Evolutionary conservation across 2,888 invertebrate species (phyloP).

Genomic region (Sinodicranocentrus sp.): DNA sequence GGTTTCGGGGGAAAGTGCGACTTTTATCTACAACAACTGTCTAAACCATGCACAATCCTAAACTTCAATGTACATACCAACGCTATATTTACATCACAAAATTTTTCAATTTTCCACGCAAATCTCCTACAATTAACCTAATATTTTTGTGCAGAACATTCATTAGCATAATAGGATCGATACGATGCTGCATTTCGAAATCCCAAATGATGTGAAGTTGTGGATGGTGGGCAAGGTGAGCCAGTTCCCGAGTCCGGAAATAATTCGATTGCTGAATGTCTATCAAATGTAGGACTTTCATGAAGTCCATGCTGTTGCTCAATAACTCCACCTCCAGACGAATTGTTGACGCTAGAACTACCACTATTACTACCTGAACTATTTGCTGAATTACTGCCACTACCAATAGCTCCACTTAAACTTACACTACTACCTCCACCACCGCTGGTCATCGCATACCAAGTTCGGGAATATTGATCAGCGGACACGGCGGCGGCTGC

Average conservation of each 20-base stretch:
- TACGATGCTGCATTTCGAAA: conserved; percentile 71
- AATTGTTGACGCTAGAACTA: conserved; percentile 1
- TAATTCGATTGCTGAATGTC: conserved; percentile 67
- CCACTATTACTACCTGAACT: conserved; percentile 16
- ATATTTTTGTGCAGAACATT: conserved; percentile 74
- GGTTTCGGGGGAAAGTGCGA: conserved; percentile 34
- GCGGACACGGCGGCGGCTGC: conserved; percentile 63
- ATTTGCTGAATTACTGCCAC: conserved; percentile 49
- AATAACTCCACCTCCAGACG: conserved; percentile 31
- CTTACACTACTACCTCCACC: conserved; percentile 59
- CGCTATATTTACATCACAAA: conserved; percentile 36
- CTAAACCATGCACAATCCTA: background rate
- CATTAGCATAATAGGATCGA: conserved; percentile 74
- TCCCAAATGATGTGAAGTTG: conserved; percentile 62
- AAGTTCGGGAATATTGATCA: conserved; percentile 71
- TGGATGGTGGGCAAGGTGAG: conserved; percentile 68
- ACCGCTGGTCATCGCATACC: conserved; percentile 70
- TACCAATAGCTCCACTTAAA: conserved; percentile 56
- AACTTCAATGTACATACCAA: background rate
- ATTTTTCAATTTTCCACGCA: background rate
- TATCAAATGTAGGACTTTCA: conserved; percentile 63
- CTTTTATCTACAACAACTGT: background rate
- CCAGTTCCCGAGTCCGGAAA: conserved; percentile 66
- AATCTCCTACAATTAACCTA: conserved; percentile 18
- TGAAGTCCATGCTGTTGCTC: conserved; percentile 50